Evolutionary conservation across 1,140 invertebrate genomes (phyloP), one percentile per base, ranked within the genome.

Genomic region (Conopomorpha cramerella): DNA sequence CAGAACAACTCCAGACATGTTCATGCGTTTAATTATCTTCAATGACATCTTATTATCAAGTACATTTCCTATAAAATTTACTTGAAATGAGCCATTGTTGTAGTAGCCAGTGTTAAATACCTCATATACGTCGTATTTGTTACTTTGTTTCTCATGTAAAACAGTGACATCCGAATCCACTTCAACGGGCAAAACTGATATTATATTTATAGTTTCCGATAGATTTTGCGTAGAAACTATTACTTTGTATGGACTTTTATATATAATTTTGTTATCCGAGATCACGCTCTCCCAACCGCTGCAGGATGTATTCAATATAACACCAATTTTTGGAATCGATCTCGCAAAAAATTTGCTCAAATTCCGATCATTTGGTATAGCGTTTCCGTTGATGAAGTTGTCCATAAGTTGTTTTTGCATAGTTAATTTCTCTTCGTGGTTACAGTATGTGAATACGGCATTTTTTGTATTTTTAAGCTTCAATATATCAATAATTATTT

Each of bases 1-100:
- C n/a, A 77, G 19, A 3, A 54, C 34, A 0, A 72, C 49, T 1
- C 72, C 67, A n/a, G 39, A 54, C 36, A 77, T 36, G 40, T 62
- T 37, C 3, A 34, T 46, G 36, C 61, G 51, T 15, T 36, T 37
- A 3, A 27, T 30, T 3, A 34, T 13, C 3, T 36, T 39, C 4
- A 58, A 23, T 40, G 46, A 28, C 16, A 63, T 34, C 16, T 35
- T 34, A n/a, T 39, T 27, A 47, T 58, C 11, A 11, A 7, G 36
- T 49, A 49, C 61, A 14, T 38, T 27, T 1, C 62, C 64, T 4
- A 65, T 19, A 35, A 50, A 11, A 3, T 32, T 38, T 0, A 61
- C 38, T n/a, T 46, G 31, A 26, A 58, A 52, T 8, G 16, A 39
- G 2, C 64, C 60, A 16, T 49, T 53, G 4, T 41, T 51, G n/a